These are phyloP conservation scores for Calycopis cecrops DNA, from an alignment of 1,140 invertebrate genomes.

Conservation along the genomic window DNA sequence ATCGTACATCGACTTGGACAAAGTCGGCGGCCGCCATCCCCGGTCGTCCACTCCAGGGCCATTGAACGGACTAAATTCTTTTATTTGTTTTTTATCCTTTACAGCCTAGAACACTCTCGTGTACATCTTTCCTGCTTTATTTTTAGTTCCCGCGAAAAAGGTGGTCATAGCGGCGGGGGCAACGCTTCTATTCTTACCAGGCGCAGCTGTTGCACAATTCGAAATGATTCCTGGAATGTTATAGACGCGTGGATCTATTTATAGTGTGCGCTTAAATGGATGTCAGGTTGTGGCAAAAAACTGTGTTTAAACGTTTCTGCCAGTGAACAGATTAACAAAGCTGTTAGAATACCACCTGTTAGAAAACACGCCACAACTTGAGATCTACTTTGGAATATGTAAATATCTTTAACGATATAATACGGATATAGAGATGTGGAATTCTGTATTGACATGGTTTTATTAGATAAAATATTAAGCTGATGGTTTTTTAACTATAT, in stretches of 20 bases:
- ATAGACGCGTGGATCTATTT: slow-evolving; percentile 43
- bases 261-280: slow-evolving; percentile 20
- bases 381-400: no score
- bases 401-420: no score
- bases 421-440: neutral
- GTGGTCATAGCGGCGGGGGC: slow-evolving; percentile 51
- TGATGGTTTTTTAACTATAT: slow-evolving; percentile 7
- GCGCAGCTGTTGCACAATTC: slow-evolving; percentile 67
- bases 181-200: slow-evolving; percentile 58
- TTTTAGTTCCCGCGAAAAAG: slow-evolving; percentile 64
- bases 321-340: slow-evolving; percentile 1
- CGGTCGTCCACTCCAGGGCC: slow-evolving; percentile 53
- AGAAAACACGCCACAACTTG: neutral
- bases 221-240: slow-evolving; percentile 55
- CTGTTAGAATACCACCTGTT: neutral
- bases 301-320: neutral
- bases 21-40: slow-evolving; percentile 35
- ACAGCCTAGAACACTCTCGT: slow-evolving; percentile 55
- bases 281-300: neutral
- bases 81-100: slow-evolving; percentile 53
- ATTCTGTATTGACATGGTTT: neutral
- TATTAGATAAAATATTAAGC: neutral
- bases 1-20: slow-evolving; percentile 34
- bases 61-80: slow-evolving; percentile 53
- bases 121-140: slow-evolving; percentile 62